A percentile compares a stretch with the other conserved stretches of the same genome.
Evolutionary conservation across 2,888 invertebrate species (phyloP).

Genomic region (Drosophila eohydei): DNA sequence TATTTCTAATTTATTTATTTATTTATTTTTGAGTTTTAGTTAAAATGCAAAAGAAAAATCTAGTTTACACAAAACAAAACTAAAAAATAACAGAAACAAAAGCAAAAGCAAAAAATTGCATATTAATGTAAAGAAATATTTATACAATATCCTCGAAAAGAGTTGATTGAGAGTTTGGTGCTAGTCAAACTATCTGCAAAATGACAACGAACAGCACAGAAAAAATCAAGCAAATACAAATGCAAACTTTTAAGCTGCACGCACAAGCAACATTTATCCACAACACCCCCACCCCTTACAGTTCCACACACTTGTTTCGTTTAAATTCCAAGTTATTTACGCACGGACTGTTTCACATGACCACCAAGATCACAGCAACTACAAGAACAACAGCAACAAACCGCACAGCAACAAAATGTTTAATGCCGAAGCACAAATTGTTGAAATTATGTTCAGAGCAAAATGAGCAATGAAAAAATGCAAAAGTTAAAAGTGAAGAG

Average conservation of each 20-base stretch:
- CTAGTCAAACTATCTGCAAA: conserved; percentile 83
- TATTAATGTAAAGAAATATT: conserved; percentile 58
- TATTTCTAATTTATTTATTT: conserved; percentile 69
- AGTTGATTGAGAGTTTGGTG: conserved; percentile 82
- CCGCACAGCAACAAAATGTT: conserved; percentile 64
- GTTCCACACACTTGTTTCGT: conserved; percentile 14
- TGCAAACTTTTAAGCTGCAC: conserved; percentile 54
- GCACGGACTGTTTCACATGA: conserved; percentile 76
- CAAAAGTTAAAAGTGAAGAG: conserved; percentile 34
- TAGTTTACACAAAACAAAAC: conserved; percentile 32
- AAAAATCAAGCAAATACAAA: conserved; percentile 19
- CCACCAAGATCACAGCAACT: conserved; percentile 54
- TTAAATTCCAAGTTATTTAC: conserved; percentile 65
- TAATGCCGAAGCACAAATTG: conserved; percentile 75
- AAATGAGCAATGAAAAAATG: conserved; percentile 41
- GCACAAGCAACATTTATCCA: conserved; percentile 38
- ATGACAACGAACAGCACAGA: conserved; percentile 44
- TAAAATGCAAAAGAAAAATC: conserved; percentile 36
- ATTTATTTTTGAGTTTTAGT: conserved; percentile 64
- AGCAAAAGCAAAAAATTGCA: conserved; percentile 47
- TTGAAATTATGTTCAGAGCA: conserved; percentile 50
- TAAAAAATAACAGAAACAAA: conserved; percentile 17
- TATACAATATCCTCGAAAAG: conserved; percentile 59
- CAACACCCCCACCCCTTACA: background rate
- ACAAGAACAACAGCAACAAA: conserved; percentile 38